phyloP scores from a whole-genome alignment of 2,797 vertebrate genomes.

The Eulemur coronatus region DNA sequence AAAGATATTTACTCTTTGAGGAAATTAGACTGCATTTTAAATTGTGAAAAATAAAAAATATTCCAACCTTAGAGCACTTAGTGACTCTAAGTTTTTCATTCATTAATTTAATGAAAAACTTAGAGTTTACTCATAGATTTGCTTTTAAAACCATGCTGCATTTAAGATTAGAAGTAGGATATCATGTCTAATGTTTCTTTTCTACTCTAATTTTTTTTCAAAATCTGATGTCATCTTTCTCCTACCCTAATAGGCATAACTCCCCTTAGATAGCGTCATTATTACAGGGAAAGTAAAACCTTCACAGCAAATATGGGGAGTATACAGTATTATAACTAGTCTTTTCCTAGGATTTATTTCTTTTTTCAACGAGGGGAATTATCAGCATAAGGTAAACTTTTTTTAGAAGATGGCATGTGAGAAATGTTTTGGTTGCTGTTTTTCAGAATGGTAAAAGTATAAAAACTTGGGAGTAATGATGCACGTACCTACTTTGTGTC shows the following conservation, averaged over 20 bases:
- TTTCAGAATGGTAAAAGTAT: neutral
- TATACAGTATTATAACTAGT: neutral
- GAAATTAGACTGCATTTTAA: constrained; percentile 2
- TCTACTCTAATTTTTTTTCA: neutral
- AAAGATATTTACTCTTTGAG: neutral
- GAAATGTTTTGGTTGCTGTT: neutral
- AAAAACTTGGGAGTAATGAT: neutral
- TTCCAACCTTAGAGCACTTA: neutral
- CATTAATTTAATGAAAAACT: neutral
- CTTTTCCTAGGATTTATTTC: neutral
- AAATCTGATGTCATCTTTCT: neutral
- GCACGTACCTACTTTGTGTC: neutral
- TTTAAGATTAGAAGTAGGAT: constrained; percentile 13
- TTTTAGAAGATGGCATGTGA: neutral
- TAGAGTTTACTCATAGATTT: neutral
- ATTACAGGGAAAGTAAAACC: neutral
- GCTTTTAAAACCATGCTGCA: neutral
- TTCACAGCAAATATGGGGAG: neutral
- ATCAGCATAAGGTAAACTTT: neutral
- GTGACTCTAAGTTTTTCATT: neutral
- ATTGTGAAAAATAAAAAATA: neutral
- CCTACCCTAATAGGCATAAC: neutral
- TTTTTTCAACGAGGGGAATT: neutral
- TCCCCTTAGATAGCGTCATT: neutral
- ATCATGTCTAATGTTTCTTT: neutral